Evolutionary conservation across 2,797 vertebrate genomes (phyloP).

Genomic region (Poeciliopsis presidionis): DNA sequence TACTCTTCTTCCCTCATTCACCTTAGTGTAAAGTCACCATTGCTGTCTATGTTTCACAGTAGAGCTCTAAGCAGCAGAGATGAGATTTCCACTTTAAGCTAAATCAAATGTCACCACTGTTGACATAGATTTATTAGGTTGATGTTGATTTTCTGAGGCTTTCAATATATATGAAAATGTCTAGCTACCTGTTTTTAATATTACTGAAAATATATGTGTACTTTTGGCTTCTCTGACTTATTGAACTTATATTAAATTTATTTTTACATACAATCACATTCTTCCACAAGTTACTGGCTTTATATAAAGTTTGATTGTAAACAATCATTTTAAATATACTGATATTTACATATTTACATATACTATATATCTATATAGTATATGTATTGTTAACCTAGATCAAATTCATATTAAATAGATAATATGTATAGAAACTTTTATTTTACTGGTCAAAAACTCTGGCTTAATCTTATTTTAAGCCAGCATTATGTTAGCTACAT

Average conservation of each 20-base stretch:
- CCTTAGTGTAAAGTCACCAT: conserved; percentile 17
- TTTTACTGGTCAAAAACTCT: background rate
- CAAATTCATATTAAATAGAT: background rate
- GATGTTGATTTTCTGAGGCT: conserved; percentile 76
- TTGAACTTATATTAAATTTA: conserved; percentile 73
- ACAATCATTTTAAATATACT: background rate
- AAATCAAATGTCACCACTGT: conserved; percentile 82
- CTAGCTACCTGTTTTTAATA: conserved; percentile 73
- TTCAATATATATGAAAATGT: conserved; percentile 74
- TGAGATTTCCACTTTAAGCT: conserved; percentile 76
- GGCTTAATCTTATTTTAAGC: background rate
- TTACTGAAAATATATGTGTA: conserved; percentile 61
- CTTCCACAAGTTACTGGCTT: conserved; percentile 4
- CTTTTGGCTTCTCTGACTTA: conserved; percentile 68
- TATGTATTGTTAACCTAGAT: background rate
- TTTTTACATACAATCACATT: conserved; percentile 44
- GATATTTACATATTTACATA: too few species aligned
- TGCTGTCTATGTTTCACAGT: conserved; percentile 37
- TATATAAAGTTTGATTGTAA: conserved; percentile 1
- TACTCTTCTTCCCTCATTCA: conserved; percentile 18
- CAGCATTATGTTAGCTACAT: background rate
- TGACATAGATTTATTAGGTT: conserved; percentile 80
- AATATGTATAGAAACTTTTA: background rate
- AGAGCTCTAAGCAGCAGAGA: conserved; percentile 58
- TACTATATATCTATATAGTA: background rate